These are phyloP conservation scores for Halcyon smyrnensis DNA, from an alignment of 2,797 vertebrate genomes.

Conservation along the genomic window DNA sequence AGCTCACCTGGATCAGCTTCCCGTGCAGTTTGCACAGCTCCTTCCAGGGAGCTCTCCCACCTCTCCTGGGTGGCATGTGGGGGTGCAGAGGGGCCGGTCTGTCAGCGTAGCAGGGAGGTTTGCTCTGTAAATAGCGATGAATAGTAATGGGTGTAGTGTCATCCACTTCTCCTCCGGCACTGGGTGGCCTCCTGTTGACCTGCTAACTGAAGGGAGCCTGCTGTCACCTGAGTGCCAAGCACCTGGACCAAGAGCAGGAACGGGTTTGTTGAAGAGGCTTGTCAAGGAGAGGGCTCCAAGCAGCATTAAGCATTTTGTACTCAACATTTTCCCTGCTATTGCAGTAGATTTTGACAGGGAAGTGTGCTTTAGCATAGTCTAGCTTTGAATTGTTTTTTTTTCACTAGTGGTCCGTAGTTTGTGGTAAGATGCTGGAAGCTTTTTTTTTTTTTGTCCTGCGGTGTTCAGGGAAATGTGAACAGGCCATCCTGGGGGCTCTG, in stretches of 20 bases:
- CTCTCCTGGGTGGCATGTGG: neutral
- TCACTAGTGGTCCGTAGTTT: neutral
- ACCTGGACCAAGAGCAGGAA: fast-evolving
- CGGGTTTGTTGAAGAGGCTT: neutral
- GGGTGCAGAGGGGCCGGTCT: neutral
- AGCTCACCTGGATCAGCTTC: neutral
- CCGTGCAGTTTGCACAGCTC: neutral
- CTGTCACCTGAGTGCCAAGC: neutral
- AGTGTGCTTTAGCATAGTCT: neutral
- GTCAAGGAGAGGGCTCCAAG: neutral
- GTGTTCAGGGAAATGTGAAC: neutral
- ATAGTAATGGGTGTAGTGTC: neutral
- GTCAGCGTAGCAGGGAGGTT: neutral
- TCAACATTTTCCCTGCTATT: neutral
- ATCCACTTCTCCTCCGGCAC: neutral
- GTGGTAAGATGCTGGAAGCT: neutral
- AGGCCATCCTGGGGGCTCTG: neutral
- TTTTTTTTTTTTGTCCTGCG: neutral
- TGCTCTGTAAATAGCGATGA: neutral
- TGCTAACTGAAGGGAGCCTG: neutral
- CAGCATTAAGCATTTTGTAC: neutral
- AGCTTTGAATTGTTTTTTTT: neutral
- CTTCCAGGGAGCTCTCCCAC: neutral
- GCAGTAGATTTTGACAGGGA: neutral
- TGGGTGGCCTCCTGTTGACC: neutral